Conservation (phyloP, 2,113 vertebrate species). For the Cebidichthys violaceus region DNA sequence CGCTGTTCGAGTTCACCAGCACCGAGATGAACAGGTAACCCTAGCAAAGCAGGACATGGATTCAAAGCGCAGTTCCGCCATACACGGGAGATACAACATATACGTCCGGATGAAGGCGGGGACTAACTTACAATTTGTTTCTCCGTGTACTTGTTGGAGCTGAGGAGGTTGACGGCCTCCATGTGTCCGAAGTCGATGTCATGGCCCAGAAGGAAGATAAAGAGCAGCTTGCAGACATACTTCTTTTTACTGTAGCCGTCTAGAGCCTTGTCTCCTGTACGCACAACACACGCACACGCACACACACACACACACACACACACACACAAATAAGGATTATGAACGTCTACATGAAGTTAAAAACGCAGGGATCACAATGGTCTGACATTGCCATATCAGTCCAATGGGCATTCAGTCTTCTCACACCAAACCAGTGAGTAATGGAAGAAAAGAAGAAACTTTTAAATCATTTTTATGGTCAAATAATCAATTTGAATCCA, state of each 20-base stretch:
- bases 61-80: neutral
- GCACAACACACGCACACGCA: slow-evolving; percentile 5
- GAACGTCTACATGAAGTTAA: slow-evolving; percentile 4
- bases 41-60: slow-evolving; percentile 59
- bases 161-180: slow-evolving; percentile 95
- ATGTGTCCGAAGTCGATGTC: slow-evolving; percentile 97
- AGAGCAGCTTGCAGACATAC: slow-evolving; percentile 94
- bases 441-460: neutral
- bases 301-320: slow-evolving; percentile 8
- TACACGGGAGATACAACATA: no score
- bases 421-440: neutral
- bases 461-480: neutral
- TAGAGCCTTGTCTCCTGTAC: slow-evolving; percentile 96
- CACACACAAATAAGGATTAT: neutral
- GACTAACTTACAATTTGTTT: slow-evolving; percentile 92
- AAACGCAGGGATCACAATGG: neutral
- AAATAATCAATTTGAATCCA: neutral
- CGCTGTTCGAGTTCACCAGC: slow-evolving; percentile 92
- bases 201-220: slow-evolving; percentile 94
- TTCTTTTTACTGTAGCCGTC: slow-evolving; percentile 97
- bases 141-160: slow-evolving; percentile 96
- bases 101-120: neutral
- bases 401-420: neutral
- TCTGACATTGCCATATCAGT: neutral
- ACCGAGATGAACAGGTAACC: slow-evolving; percentile 94